These are phyloP conservation scores for Andricus grossulariae DNA, from an alignment of 1,140 invertebrate genomes.

Conservation along the genomic window DNA sequence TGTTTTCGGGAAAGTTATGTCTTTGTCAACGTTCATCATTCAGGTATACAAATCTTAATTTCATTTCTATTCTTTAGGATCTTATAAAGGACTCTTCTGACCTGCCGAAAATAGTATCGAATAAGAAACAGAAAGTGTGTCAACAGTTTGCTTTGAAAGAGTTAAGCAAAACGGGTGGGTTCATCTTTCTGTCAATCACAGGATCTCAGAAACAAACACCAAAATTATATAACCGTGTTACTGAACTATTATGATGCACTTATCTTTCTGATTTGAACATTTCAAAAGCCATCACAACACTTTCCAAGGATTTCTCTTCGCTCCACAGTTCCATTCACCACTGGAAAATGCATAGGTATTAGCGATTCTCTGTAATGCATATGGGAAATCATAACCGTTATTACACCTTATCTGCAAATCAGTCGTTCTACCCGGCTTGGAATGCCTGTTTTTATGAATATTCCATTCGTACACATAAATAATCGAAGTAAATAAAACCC, in stretches of 20 bases:
- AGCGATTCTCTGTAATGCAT: conserved; percentile 3
- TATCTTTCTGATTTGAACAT: not conserved
- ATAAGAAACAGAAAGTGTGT: too few relatives aligned
- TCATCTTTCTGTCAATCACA: too few relatives aligned
- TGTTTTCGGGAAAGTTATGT: too few relatives aligned
- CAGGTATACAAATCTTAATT: too few relatives aligned
- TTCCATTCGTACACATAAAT: conserved; percentile 8
- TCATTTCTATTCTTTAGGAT: too few relatives aligned
- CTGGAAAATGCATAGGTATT: conserved; percentile 22
- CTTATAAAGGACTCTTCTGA: too few relatives aligned
- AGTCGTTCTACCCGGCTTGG: not conserved
- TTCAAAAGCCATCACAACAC: not conserved
- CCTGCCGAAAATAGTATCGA: too few relatives aligned
- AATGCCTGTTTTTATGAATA: not conserved
- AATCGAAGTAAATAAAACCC: conserved; percentile 20
- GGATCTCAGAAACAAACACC: too few relatives aligned
- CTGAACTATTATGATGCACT: not conserved
- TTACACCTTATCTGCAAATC: conserved; percentile 16
- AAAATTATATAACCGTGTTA: too few relatives aligned
- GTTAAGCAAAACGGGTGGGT: too few relatives aligned
- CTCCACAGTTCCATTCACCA: conserved; percentile 1
- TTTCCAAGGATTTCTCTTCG: conserved; percentile 19
- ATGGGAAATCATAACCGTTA: not conserved
- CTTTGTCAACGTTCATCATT: too few relatives aligned
- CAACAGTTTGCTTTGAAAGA: too few relatives aligned